Conservation (phyloP, 2,888 invertebrate species). For the Agonopterix subpropinquella region DNA sequence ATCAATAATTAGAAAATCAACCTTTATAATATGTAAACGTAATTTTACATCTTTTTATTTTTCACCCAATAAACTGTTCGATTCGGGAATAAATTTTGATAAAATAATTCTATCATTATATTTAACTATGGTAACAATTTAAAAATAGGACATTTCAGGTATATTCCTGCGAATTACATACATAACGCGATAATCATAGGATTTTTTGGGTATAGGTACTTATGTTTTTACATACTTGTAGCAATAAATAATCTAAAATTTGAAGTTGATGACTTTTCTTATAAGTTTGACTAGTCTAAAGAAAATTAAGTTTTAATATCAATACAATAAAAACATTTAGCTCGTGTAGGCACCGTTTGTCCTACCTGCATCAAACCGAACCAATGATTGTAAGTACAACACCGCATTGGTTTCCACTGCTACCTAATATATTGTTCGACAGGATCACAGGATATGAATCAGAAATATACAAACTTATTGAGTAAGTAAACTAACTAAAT, state of each 20-base stretch:
- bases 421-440: constrained; percentile 34
- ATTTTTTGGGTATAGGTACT: constrained; percentile 15
- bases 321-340: background rate
- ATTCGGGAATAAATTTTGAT: constrained; percentile 27
- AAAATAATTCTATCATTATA: constrained; percentile 41
- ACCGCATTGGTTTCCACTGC: constrained; percentile 18
- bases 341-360: too few relatives aligned
- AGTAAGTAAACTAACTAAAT: constrained; percentile 14
- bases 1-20: constrained; percentile 15
- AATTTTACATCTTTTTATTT: constrained; percentile 1
- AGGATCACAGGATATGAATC: constrained; percentile 56
- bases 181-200: constrained; percentile 10
- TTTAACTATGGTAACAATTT: constrained; percentile 68
- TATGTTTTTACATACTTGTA: constrained; percentile 4
- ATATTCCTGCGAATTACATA: constrained; percentile 12
- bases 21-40: constrained; percentile 6
- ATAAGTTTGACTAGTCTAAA: constrained; percentile 71
- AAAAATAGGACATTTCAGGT: constrained; percentile 27
- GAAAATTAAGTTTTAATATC: constrained; percentile 17
- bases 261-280: constrained; percentile 47
- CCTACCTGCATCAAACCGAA: too few relatives aligned
- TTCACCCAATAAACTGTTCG: background rate
- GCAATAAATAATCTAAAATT: constrained; percentile 62
- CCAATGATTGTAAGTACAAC: too few relatives aligned
- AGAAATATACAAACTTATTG: constrained; percentile 47